Conservation (phyloP, 2,888 invertebrate species). For the Ormia ochracea region DNA sequence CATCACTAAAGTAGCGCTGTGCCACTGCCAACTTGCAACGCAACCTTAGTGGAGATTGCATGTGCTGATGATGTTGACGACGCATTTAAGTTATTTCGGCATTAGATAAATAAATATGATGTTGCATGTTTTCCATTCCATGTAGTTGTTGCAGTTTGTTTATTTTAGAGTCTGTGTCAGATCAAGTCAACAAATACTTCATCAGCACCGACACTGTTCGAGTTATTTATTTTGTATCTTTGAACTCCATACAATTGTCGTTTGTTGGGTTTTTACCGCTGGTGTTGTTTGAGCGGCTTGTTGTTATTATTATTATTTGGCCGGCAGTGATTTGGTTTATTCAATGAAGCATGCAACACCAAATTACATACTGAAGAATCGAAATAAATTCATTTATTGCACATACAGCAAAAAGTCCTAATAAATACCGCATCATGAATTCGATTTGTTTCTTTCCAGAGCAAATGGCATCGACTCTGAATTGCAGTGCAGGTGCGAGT, state of each 20-base stretch:
- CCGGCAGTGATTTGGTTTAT: conserved; percentile 26
- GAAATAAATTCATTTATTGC: conserved; percentile 22
- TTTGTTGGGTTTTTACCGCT: conserved; percentile 2
- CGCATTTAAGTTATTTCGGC: conserved; percentile 54
- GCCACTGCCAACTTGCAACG: conserved; percentile 8
- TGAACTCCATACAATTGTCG: conserved; percentile 30
- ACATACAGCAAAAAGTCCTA: conserved; percentile 2
- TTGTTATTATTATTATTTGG: conserved; percentile 3
- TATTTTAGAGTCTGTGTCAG: conserved; percentile 27
- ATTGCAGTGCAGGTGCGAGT: not conserved
- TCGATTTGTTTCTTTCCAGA: not conserved
- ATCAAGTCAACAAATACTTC: conserved; percentile 42
- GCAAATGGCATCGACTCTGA: conserved; percentile 23
- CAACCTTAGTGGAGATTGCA: conserved; percentile 17
- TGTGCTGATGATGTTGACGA: conserved; percentile 18
- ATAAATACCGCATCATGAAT: conserved; percentile 27
- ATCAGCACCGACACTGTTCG: conserved; percentile 22
- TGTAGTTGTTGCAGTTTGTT: conserved; percentile 17
- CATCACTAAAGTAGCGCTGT: not conserved
- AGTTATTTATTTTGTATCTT: conserved; percentile 43
- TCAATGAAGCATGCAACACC: conserved; percentile 50
- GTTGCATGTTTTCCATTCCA: conserved; percentile 48
- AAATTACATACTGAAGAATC: not conserved
- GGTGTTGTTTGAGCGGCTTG: not conserved
- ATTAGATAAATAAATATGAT: conserved; percentile 59